Evolutionary conservation across 2,797 vertebrate genomes (phyloP).

Genomic region (Arnoldichthys spilopterus): DNA sequence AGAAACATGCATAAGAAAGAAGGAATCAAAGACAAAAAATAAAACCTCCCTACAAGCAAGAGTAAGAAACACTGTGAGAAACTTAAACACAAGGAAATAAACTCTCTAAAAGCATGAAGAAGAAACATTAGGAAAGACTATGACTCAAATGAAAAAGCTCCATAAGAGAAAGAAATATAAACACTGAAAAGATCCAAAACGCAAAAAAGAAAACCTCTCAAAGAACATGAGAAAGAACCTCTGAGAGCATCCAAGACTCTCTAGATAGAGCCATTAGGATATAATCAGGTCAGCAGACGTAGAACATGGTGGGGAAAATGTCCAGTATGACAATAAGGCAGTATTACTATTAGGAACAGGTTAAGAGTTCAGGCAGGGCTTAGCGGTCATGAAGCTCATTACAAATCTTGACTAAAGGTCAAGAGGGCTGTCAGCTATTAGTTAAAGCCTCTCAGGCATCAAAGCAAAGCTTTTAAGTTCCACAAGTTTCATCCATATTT

Average conservation of each 20-base stretch:
- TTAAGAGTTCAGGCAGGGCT: neutral
- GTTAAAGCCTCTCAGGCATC: neutral
- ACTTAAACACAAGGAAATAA: too few relatives aligned
- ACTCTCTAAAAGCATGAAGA: too few relatives aligned
- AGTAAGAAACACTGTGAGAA: too few relatives aligned
- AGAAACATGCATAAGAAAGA: neutral
- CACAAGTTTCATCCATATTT: neutral
- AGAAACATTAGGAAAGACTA: too few relatives aligned
- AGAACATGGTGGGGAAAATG: too few relatives aligned
- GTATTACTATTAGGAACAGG: neutral
- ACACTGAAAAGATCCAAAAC: neutral
- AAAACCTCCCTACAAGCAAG: too few relatives aligned
- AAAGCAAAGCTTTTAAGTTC: neutral
- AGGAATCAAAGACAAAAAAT: neutral
- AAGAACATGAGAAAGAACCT: neutral
- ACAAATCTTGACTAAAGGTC: too few relatives aligned
- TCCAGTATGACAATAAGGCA: too few relatives aligned
- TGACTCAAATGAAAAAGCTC: too few relatives aligned
- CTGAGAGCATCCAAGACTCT: neutral
- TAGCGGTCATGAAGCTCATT: neutral
- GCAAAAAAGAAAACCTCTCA: neutral
- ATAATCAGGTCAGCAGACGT: too few relatives aligned
- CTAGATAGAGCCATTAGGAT: too few relatives aligned
- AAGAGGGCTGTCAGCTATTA: neutral
- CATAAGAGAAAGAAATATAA: too few relatives aligned